Percentiles rank a stretch among this genome's conserved stretches.
Evolutionary conservation across 1,140 invertebrate species (phyloP).

Genomic region (Aethina tumida): DNA sequence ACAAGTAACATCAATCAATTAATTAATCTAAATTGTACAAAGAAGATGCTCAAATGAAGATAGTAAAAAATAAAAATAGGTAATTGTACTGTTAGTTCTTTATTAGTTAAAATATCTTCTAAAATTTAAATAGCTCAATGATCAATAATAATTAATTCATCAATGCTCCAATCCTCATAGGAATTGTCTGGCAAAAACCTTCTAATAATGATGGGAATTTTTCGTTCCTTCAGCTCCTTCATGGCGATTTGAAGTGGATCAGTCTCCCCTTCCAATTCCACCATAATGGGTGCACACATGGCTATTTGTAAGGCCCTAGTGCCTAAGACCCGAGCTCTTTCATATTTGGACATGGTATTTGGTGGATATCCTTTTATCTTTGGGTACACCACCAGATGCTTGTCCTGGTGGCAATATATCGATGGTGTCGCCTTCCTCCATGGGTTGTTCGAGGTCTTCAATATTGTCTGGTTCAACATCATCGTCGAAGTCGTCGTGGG

Average conservation of each 20-base stretch:
- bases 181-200: slow-evolving; percentile 96
- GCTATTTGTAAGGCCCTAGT: slow-evolving; percentile 96
- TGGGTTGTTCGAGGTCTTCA: slow-evolving; percentile 53
- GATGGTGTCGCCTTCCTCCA: slow-evolving; percentile 56
- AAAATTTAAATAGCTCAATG: slow-evolving; percentile 39
- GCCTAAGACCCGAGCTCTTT: slow-evolving; percentile 84
- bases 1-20: too few relatives aligned
- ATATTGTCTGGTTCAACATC: slow-evolving; percentile 70
- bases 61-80: too few relatives aligned
- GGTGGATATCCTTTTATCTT: slow-evolving; percentile 74
- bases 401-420: slow-evolving; percentile 59
- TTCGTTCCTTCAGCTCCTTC: slow-evolving; percentile 95
- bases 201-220: slow-evolving; percentile 96
- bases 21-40: too few relatives aligned
- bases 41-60: too few relatives aligned
- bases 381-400: slow-evolving; percentile 61
- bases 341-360: slow-evolving; percentile 95
- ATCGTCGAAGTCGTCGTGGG: slow-evolving; percentile 69
- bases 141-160: slow-evolving; percentile 95
- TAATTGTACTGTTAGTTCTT: too few relatives aligned
- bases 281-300: slow-evolving; percentile 99
- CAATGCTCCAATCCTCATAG: slow-evolving; percentile 98
- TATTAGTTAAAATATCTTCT: too few relatives aligned
- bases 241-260: slow-evolving; percentile 97
- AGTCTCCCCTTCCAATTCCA: slow-evolving; percentile 96